phyloP scores from a whole-genome alignment of 37 sponge, comb jelly and placozoan genomes.

The Aplysina aerophoba region DNA sequence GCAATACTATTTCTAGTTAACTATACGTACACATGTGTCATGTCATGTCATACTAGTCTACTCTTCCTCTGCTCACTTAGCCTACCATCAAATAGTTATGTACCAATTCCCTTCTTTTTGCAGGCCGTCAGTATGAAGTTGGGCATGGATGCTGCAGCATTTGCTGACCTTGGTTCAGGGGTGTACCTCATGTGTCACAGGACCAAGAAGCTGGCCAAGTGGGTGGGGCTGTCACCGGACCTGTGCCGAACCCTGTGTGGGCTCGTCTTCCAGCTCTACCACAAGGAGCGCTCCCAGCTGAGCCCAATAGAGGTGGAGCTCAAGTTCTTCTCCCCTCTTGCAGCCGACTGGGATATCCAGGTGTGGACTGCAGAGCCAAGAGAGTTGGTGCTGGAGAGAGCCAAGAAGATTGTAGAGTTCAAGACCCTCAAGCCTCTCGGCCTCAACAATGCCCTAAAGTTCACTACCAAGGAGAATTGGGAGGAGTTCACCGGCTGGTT shows the following conservation, averaged over 20 bases:
- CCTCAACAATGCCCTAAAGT: not conserved
- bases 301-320: conserved; percentile 27
- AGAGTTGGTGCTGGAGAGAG: not conserved
- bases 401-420: not conserved
- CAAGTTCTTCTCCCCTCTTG: conserved; percentile 19
- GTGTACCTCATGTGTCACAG: conserved; percentile 6
- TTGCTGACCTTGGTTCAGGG: not conserved
- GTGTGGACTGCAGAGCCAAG: too few relatives aligned
- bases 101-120: too few relatives aligned
- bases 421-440: conserved; percentile 4
- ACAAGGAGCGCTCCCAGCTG: not conserved
- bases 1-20: too few relatives aligned
- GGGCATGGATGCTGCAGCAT: not conserved
- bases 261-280: conserved; percentile 20
- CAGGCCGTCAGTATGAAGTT: not conserved
- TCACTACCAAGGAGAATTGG: not conserved
- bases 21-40: not conserved
- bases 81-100: too few relatives aligned
- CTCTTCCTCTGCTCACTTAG: too few relatives aligned
- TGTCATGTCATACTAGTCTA: too few relatives aligned
- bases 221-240: not conserved
- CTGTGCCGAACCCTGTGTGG: not conserved
- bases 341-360: conserved; percentile 1
- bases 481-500: conserved; percentile 7
- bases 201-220: conserved; percentile 21